Evolutionary conservation across 2,113 vertebrate species (phyloP), one percentile per base, ranked within the genome.

Genomic region (Oreochromis tanganicae): DNA sequence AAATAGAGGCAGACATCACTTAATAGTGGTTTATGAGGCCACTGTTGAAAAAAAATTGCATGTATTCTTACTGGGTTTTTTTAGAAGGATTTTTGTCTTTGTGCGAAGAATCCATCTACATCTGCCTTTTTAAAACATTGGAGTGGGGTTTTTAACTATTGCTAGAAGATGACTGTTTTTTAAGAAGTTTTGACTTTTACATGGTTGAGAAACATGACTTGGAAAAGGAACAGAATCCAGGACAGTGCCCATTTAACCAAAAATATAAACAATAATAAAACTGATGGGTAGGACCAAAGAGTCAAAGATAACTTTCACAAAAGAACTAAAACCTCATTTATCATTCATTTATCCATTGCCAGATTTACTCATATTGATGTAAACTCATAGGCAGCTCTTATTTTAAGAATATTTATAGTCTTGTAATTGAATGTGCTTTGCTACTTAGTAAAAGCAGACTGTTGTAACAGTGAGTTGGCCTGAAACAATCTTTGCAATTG

Each of bases 341-440:
- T 6, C 7, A 34, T 34, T 34, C 32, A 21, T 5, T 73, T 46
- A 27, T 17, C 0, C 0, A 0, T 24, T 6, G 13, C 5, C 12
- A 48, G 24, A 75, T 48, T 48, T 48, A 19, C 2, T 75, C 41
- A 29, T 75, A 48, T 48, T 48, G 68, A 75, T 75, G 24, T 10
- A 17, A 73, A 63, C 29, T 63, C 6, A 63, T 63, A 63, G 7
- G 9, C 29, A 68, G 7, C 12, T 41, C 36, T 21, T 14, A 41
- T 71, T 71, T 71, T 24, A 71, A 43, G n/a, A 71, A 71, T 0
- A 71, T 71, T 14, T 63, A 34, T 63, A 6, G 29, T 63, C 16
- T 61, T 61, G 57, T 61, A 61, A 34, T 19, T 19, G 57, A 13
- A 21, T 2, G 34, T 5, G 11, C 19, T 68, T 17, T 11, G 68